Percentiles rank a stretch among this genome's conserved stretches.
These are phyloP conservation scores for Lerista edwardsae DNA, from an alignment of 2,797 vertebrate species.

Conservation along the genomic window DNA sequence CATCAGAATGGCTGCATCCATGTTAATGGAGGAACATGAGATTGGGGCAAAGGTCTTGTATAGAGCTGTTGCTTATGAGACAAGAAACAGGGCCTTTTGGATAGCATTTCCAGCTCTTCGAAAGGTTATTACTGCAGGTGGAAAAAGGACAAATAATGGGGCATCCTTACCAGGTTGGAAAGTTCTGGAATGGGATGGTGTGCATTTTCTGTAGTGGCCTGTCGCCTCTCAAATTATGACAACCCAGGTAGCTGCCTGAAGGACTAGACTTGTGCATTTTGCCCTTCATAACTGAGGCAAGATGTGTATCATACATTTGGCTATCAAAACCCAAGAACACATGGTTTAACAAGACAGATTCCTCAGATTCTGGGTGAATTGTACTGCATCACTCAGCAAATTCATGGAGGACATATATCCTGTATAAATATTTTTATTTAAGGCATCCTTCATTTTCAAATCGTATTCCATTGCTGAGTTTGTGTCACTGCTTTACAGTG, in stretches of 20 bases:
- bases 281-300: not conserved
- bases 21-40: no score
- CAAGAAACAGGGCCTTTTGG: no score
- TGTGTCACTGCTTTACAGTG: conserved; percentile 18
- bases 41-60: not conserved
- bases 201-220: not conserved
- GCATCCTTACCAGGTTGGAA: not conserved
- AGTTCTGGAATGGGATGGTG: not conserved
- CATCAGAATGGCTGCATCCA: no score
- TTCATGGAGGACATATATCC: not conserved
- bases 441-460: conserved; percentile 19
- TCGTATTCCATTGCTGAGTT: not conserved
- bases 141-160: not conserved
- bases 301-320: not conserved
- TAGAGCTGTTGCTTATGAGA: not conserved
- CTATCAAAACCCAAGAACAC: not conserved
- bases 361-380: conserved; percentile 6
- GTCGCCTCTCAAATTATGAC: not conserved
- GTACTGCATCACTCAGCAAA: not conserved
- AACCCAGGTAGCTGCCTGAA: not conserved
- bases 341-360: not conserved
- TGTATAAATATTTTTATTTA: not conserved
- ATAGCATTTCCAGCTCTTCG: no score
- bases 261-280: not conserved
- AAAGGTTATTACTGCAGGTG: not conserved